These are phyloP conservation scores for Xerus rutilus DNA, from an alignment of 2,797 vertebrate genomes.

Conservation along the genomic window DNA sequence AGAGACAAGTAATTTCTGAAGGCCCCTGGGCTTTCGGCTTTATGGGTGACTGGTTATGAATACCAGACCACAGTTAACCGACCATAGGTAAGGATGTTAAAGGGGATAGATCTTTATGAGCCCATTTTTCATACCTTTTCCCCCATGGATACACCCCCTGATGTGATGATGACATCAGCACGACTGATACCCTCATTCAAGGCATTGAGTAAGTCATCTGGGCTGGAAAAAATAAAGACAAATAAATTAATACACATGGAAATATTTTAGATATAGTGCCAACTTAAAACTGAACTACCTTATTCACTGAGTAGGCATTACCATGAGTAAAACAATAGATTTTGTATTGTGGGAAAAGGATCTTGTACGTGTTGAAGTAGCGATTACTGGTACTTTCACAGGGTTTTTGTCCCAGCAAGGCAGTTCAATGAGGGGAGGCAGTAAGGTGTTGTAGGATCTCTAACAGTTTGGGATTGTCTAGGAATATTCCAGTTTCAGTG, in stretches of 20 bases:
- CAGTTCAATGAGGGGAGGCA: not conserved
- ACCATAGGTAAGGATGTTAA: not conserved
- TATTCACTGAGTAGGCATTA: slow-evolving; percentile 13
- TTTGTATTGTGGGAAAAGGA: slow-evolving; percentile 25
- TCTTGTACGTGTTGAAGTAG: not conserved
- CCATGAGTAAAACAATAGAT: not conserved
- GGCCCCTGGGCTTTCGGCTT: not conserved
- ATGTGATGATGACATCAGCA: slow-evolving; percentile 99
- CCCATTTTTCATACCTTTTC: slow-evolving; percentile 93
- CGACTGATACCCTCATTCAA: slow-evolving; percentile 99
- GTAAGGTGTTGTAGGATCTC: not conserved
- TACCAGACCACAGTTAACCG: not conserved
- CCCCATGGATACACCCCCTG: slow-evolving; percentile 99
- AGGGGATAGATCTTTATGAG: slow-evolving; percentile 22
- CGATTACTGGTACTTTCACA: not conserved
- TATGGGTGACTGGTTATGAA: not conserved
- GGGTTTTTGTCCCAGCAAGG: not conserved
- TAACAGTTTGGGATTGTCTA: not conserved
- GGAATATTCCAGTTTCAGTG: not conserved
- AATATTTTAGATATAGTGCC: slow-evolving; percentile 26
- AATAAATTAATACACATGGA: slow-evolving; percentile 75
- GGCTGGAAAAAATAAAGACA: slow-evolving; percentile 90
- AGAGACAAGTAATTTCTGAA: slow-evolving; percentile 53
- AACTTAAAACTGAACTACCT: slow-evolving; percentile 29
- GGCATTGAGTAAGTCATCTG: slow-evolving; percentile 98